These are phyloP conservation scores for Phortica magna DNA, from an alignment of 2,888 invertebrate genomes.

Conservation along the genomic window DNA sequence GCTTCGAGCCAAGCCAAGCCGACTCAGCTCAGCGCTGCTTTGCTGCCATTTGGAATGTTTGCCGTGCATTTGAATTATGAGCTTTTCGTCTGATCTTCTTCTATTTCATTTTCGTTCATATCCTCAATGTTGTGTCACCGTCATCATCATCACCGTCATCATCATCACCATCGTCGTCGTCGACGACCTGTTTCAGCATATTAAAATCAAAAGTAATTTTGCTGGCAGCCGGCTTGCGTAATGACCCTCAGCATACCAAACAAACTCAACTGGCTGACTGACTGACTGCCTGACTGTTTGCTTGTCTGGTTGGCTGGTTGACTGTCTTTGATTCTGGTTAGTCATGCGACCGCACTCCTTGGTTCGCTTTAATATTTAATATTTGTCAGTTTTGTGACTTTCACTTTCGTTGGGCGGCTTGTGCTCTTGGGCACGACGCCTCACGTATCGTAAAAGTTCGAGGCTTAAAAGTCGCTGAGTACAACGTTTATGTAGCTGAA, in stretches of 20 bases:
- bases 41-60: slow-evolving; percentile 33
- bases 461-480: slow-evolving; percentile 61
- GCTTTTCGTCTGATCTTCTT: slow-evolving; percentile 38
- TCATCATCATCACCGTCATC: not conserved
- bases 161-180: not conserved
- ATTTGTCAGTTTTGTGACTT: slow-evolving; percentile 9
- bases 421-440: slow-evolving; percentile 50
- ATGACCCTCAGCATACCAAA: not conserved
- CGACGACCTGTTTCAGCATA: slow-evolving; percentile 4
- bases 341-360: not conserved
- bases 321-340: slow-evolving; percentile 21
- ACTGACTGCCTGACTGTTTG: no score
- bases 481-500: not conserved
- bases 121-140: not conserved
- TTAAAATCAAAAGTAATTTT: slow-evolving; percentile 26
- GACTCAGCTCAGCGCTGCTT: not conserved
- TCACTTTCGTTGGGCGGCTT: no score
- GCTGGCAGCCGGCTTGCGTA: not conserved
- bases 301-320: slow-evolving; percentile 13
- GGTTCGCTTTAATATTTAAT: not conserved
- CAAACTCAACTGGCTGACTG: not conserved
- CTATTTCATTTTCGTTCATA: no score
- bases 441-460: slow-evolving; percentile 66
- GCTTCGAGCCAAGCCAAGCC: not conserved
- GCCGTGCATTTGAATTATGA: slow-evolving; percentile 53